Evolutionary conservation across 2,113 vertebrate species (phyloP), one percentile per base, ranked within the genome.

Genomic region (Actenoides hombroni): DNA sequence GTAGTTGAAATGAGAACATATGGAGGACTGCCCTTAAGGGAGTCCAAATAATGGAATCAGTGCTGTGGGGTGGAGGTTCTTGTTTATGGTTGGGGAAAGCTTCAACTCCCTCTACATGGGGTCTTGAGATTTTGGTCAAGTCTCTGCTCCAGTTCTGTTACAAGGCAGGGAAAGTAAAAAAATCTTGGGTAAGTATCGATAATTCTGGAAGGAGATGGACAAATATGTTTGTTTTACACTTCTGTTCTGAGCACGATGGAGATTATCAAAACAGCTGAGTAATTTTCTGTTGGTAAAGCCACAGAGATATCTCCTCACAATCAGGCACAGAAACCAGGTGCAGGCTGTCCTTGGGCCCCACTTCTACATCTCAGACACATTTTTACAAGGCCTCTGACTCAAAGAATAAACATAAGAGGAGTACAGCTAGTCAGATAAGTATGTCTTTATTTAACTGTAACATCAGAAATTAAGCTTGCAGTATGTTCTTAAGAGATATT

Each of bases 331-430:
- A 75, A 44, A 68, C 73, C 88, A 89, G 90, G 80, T 87, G 80
- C 65, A 82, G 77, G 40, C 61, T 91, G 83, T 93, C 90, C 95
- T 93, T 90, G 61, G 54, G 61, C 94, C 57, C 69, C 74, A 73
- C 57, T 95, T 57, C 61, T 61, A 76, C 93, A 87, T 26, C 86
- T 94, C 48, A 44, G 61, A 79, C 68, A 96, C 83, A 76, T 95
- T 96, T 95, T 88, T 86, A 84, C 68, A 86, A 76, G 76, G 60
- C 25, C 37, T 84, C 64, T 75, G 74, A 93, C 76, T 93, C 57
- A 84, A 88, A 73, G 85, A 95, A 95, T 88, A 96, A 97, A 94
- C 95, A 94, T 86, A 90, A 96, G 70, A 94, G 92, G 88, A 96
- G 94, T 94, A 93, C 48, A 78, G 79, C 65, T 93, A 92, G 88